phyloP scores from a whole-genome alignment of 1,140 invertebrate genomes.

The Caerostris darwini region DNA sequence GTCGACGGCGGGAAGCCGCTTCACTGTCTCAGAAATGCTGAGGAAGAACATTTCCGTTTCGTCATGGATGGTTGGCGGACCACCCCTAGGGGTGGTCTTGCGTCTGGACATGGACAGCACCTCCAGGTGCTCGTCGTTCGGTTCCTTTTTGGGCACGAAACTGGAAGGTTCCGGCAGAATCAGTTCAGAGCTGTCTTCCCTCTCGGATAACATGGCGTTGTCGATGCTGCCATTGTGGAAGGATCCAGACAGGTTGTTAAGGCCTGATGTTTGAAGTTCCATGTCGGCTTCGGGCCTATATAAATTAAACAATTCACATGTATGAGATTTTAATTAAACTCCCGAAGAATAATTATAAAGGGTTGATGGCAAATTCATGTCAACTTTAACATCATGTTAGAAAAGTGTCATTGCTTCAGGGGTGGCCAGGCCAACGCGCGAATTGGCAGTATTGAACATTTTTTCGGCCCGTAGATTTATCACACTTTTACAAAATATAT shows the following conservation, averaged over 20 bases:
- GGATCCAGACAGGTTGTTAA: not conserved
- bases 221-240: not conserved
- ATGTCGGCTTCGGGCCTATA: constrained; percentile 27
- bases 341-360: too few relatives aligned
- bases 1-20: constrained; percentile 44
- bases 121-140: constrained; percentile 11
- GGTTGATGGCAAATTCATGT: too few relatives aligned
- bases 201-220: not conserved
- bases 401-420: too few relatives aligned
- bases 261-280: not conserved
- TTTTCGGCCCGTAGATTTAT: too few relatives aligned
- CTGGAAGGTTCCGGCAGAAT: constrained; percentile 54
- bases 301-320: not conserved
- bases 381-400: too few relatives aligned
- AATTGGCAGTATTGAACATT: too few relatives aligned
- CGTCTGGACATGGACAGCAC: not conserved
- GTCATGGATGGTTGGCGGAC: not conserved
- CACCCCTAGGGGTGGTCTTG: too few relatives aligned
- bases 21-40: constrained; percentile 71
- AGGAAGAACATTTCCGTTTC: constrained; percentile 69
- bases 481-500: too few relatives aligned
- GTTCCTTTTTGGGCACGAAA: constrained; percentile 46
- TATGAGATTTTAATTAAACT: not conserved
- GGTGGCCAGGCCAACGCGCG: too few relatives aligned
- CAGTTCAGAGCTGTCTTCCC: constrained; percentile 55